Evolutionary conservation across 2,113 vertebrate genomes (phyloP), one percentile per base, ranked within the genome.

Genomic region (Rostratula benghalensis): DNA sequence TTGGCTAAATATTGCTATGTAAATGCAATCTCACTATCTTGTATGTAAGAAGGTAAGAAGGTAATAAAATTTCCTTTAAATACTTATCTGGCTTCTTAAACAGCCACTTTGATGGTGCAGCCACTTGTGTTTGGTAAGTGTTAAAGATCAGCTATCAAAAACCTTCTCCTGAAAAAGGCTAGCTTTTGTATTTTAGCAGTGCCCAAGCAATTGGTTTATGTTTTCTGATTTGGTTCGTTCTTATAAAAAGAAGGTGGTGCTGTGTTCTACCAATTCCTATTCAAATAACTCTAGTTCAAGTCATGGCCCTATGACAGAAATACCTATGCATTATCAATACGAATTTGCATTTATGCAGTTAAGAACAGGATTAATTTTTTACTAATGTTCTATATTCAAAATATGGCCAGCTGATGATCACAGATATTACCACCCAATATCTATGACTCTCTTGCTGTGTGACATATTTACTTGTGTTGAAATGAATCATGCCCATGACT

Each of bases 391-490:
- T 79, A 17, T 45, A 30, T 84, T 59, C 37, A 83, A 88, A 89
- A 87, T 33, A 59, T 8, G 48, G 25, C 22, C 27, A 84, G 60
- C 20, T 84, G 77, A 37, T 69, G 61, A 70, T 37, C 63, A 43
- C 61, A 45, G 59, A 9, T 71, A 71, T 43, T 78, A 18, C 46
- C 35, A 68, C 48, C 17, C 13, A 16, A 18, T 83, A 73, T n/a
- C 35, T 83, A n/a, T 0, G 0, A 39, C 22, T 33, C 18, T 45
- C 10, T 77, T 3, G 6, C 46, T 87, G 18, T 15, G 22, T 30
- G 28, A 81, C 76, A 71, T 10, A 5, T 46, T 81, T 75, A 39
- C 1, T 2, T 35, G 68, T 87, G 46, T 87, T 95, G 51, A 91
- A 81, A 84, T 7, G 25, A 71, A 68, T 87, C 25, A 6, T 46